phyloP scores from a whole-genome alignment of 2,797 vertebrate species.

The Gephyroberyx darwinii region DNA sequence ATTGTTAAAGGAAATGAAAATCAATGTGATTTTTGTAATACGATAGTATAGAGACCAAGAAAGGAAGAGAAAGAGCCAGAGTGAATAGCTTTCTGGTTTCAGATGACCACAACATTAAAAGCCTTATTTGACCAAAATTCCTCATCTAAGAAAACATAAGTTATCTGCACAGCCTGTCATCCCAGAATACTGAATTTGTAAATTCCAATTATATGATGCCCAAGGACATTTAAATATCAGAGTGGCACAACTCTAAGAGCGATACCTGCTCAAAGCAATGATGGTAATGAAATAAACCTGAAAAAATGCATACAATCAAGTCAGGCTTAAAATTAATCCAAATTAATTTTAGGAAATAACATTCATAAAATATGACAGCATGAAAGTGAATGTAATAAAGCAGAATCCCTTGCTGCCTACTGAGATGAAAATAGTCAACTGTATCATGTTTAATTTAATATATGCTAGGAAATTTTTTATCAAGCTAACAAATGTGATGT shows the following conservation, averaged over 20 bases:
- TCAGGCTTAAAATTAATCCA: slow-evolving; percentile 25
- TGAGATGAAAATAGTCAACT: slow-evolving; percentile 28
- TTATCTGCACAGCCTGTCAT: slow-evolving; percentile 30
- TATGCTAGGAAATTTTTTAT: background rate
- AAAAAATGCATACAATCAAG: slow-evolving; percentile 44
- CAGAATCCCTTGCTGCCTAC: slow-evolving; percentile 14
- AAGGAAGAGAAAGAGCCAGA: slow-evolving; percentile 9
- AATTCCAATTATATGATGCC: slow-evolving; percentile 62
- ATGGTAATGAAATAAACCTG: slow-evolving; percentile 51
- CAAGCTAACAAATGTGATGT: slow-evolving; percentile 2
- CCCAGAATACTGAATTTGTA: slow-evolving; percentile 30
- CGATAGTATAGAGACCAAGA: too few species aligned
- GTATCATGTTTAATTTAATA: slow-evolving; percentile 5
- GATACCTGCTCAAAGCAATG: slow-evolving; percentile 53
- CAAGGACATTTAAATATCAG: slow-evolving; percentile 49
- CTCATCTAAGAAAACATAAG: slow-evolving; percentile 30
- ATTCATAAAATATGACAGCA: slow-evolving; percentile 35
- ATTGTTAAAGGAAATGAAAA: background rate
- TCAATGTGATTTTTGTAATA: too few species aligned
- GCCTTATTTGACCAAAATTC: slow-evolving; percentile 36
- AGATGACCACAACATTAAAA: slow-evolving; percentile 42
- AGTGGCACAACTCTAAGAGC: slow-evolving; percentile 30
- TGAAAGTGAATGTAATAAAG: slow-evolving; percentile 44
- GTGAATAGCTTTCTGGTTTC: slow-evolving; percentile 28
- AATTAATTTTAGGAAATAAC: slow-evolving; percentile 44